phyloP scores from a whole-genome alignment of 1,140 invertebrate species.

The Lordiphosa stackelbergi region DNA sequence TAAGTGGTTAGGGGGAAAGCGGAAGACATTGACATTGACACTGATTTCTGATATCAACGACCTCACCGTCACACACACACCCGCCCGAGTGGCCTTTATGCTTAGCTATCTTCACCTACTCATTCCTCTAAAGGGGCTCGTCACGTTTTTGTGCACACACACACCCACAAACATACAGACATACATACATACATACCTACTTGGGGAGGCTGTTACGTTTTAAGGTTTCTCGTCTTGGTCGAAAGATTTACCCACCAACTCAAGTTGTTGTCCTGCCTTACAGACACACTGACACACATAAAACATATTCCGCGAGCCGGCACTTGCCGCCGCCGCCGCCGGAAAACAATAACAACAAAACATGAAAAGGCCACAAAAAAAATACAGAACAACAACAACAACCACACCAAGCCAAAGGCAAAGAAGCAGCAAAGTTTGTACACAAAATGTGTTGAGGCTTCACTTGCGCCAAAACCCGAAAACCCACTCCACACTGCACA shows the following conservation, averaged over 20 bases:
- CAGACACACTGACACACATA: constrained; percentile 68
- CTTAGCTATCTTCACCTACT: constrained; percentile 35
- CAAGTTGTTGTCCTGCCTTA: constrained; percentile 22
- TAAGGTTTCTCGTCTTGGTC: constrained; percentile 47
- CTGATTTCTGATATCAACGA: constrained; percentile 53
- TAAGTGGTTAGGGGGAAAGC: constrained; percentile 38
- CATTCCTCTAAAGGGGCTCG: constrained; percentile 44
- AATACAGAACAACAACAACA: constrained; percentile 15
- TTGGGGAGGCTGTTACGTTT: constrained; percentile 40
- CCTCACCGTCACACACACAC: constrained; percentile 25
- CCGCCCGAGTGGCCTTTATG: constrained; percentile 32
- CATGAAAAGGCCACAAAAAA: constrained; percentile 31
- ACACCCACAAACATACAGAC: constrained; percentile 4
- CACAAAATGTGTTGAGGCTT: constrained; percentile 48
- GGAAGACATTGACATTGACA: constrained; percentile 45
- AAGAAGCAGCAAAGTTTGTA: constrained; percentile 44
- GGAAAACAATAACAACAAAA: constrained; percentile 67
- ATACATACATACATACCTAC: constrained; percentile 1
- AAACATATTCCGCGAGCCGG: constrained; percentile 47
- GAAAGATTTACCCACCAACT: constrained; percentile 29
- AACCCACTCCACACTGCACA: neutral
- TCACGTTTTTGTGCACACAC: constrained; percentile 37
- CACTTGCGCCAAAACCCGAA: constrained; percentile 21
- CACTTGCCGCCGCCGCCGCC: constrained; percentile 46
- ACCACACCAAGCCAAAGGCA: constrained; percentile 29